Evolutionary conservation across 2,888 invertebrate genomes (phyloP).

Genomic region (Azorinus chamasolen): DNA sequence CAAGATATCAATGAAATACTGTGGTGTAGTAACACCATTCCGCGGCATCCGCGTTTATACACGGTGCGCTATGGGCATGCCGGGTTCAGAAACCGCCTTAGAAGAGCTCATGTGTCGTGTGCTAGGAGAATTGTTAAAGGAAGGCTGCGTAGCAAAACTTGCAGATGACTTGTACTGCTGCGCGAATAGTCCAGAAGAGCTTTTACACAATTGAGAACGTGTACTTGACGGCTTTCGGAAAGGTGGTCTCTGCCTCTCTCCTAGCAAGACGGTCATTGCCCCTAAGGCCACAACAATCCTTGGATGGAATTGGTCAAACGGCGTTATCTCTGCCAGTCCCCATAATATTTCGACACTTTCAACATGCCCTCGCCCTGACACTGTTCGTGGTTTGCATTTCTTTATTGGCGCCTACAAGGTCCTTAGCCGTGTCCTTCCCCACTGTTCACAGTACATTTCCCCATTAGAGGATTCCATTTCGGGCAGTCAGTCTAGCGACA

Average conservation of each 20-base stretch:
- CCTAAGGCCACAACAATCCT: slow-evolving; percentile 26
- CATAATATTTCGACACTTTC: slow-evolving; percentile 47
- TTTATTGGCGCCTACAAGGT: slow-evolving; percentile 45
- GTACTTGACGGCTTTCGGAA: slow-evolving; percentile 29
- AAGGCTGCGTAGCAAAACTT: slow-evolving; percentile 57
- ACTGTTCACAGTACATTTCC: not conserved
- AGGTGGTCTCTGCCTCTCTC: slow-evolving; percentile 35
- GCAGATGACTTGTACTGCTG: slow-evolving; percentile 68
- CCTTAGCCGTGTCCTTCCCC: slow-evolving; percentile 14
- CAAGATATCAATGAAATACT: slow-evolving; percentile 56
- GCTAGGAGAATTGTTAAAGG: slow-evolving; percentile 47
- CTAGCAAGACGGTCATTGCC: slow-evolving; percentile 58
- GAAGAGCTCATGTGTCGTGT: slow-evolving; percentile 63
- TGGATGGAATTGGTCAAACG: slow-evolving; percentile 59
- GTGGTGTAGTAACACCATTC: slow-evolving; percentile 56
- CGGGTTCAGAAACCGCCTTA: slow-evolving; percentile 67
- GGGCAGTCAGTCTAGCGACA: slow-evolving; percentile 2
- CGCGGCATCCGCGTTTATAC: slow-evolving; percentile 50
- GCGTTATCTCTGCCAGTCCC: slow-evolving; percentile 52
- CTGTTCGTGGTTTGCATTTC: slow-evolving; percentile 47
- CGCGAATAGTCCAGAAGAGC: slow-evolving; percentile 46
- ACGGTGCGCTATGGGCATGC: slow-evolving; percentile 70
- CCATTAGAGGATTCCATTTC: slow-evolving; percentile 23
- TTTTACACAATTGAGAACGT: slow-evolving; percentile 38
- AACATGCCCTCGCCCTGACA: slow-evolving; percentile 33